Conservation (phyloP, 2,113 vertebrate genomes). For the Paedocypris sp. region DNA sequence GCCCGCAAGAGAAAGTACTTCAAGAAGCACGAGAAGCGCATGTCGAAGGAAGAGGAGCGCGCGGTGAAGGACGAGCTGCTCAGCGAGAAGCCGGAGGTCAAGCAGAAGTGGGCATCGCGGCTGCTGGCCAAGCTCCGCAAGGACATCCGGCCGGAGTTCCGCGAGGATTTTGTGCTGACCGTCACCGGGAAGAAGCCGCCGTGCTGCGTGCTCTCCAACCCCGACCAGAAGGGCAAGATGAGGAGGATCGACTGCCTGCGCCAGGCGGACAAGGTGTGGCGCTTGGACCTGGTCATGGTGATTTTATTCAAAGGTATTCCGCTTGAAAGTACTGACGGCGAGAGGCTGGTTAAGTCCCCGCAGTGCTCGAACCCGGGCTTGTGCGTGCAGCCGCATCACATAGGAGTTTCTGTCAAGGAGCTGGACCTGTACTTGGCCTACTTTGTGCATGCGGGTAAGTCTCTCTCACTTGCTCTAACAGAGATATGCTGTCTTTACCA, state of each 20-base stretch:
- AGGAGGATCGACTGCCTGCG: constrained; percentile 96
- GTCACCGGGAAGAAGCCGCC: constrained; percentile 95
- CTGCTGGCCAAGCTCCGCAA: constrained; percentile 96
- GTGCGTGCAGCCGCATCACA: constrained; percentile 97
- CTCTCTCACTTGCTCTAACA: constrained; percentile 19
- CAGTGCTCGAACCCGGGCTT: constrained; percentile 93
- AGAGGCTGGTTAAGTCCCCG: constrained; percentile 96
- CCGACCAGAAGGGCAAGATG: constrained; percentile 99
- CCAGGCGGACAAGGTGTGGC: constrained; percentile 97
- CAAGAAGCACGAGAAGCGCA: constrained; percentile 99
- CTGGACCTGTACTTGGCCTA: constrained; percentile 99
- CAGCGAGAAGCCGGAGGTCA: constrained; percentile 95
- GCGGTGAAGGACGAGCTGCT: constrained; percentile 97
- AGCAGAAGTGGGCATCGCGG: constrained; percentile 98
- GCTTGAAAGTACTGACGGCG: constrained; percentile 97
- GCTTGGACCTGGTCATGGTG: constrained; percentile 98
- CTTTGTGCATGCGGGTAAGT: constrained; percentile 95
- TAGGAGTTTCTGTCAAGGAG: constrained; percentile 98
- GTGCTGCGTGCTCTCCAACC: constrained; percentile 97
- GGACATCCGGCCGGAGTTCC: constrained; percentile 97
- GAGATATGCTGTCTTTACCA: too few relatives aligned
- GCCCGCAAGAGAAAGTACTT: constrained; percentile 99
- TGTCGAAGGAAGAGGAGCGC: constrained; percentile 99
- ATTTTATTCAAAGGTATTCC: constrained; percentile 99
- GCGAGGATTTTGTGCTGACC: constrained; percentile 98